phyloP scores from a whole-genome alignment of 1,140 invertebrate genomes.

The Drosophila seguyi region DNA sequence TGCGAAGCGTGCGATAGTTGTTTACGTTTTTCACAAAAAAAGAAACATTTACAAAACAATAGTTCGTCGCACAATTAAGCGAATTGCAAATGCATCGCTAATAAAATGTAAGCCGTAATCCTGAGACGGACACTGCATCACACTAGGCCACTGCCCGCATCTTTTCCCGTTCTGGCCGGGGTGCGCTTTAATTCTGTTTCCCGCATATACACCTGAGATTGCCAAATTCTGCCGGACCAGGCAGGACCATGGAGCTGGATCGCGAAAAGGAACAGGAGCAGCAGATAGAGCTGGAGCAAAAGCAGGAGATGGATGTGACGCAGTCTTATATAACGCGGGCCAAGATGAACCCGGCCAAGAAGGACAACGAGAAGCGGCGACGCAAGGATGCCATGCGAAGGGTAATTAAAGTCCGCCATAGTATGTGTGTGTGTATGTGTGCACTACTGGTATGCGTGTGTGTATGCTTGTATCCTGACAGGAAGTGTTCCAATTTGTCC shows the following conservation, averaged over 20 bases:
- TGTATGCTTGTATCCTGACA: constrained; percentile 10
- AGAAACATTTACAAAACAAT: constrained; percentile 43
- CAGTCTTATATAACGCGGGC: constrained; percentile 81
- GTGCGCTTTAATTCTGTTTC: constrained; percentile 1
- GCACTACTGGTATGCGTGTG: not conserved
- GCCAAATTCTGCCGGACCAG: constrained; percentile 35
- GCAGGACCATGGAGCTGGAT: constrained; percentile 50
- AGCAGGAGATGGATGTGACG: constrained; percentile 50
- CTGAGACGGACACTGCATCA: constrained; percentile 10
- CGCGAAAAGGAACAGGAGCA: constrained; percentile 41
- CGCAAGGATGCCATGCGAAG: constrained; percentile 82
- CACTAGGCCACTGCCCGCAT: constrained; percentile 1
- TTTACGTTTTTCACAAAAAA: constrained; percentile 45
- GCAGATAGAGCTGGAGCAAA: constrained; percentile 27
- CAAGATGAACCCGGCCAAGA: constrained; percentile 80
- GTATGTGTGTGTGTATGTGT: constrained; percentile 16
- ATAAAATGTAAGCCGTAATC: constrained; percentile 25
- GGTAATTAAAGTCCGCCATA: constrained; percentile 67
- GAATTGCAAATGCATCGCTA: constrained; percentile 9
- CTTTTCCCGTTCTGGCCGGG: constrained; percentile 5
- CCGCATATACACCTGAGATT: constrained; percentile 27
- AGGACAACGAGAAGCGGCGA: constrained; percentile 80
- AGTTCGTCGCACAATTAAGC: constrained; percentile 7
- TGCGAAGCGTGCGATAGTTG: constrained; percentile 28
- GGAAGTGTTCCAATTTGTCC: constrained; percentile 1